phyloP scores from a whole-genome alignment of 2,797 vertebrate species.

The Typhlichthys subterraneus region DNA sequence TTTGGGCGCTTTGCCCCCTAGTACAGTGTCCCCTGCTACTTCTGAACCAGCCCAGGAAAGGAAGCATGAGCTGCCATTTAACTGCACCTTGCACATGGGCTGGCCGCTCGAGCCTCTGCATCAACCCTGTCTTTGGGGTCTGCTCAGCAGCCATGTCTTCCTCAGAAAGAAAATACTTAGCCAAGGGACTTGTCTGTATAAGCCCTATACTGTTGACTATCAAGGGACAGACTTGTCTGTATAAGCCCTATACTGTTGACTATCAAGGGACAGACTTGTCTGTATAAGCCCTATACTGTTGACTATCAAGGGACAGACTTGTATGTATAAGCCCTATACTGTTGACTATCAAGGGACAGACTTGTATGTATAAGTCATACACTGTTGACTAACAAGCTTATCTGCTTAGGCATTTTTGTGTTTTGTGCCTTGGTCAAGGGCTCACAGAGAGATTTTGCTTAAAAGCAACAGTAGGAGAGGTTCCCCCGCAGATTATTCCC shows the following conservation, averaged over 20 bases:
- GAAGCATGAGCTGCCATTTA: constrained; percentile 3
- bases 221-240: neutral
- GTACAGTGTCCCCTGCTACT: neutral
- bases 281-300: neutral
- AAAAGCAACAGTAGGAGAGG: neutral
- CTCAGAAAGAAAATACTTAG: neutral
- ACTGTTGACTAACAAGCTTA: neutral
- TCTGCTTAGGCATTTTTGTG: neutral
- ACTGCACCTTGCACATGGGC: constrained; percentile 1
- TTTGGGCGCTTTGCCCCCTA: neutral
- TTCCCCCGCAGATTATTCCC: neutral
- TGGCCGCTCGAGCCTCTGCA: constrained; percentile 1
- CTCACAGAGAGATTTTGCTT: neutral
- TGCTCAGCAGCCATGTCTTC: neutral
- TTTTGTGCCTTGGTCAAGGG: neutral
- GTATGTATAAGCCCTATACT: too few species aligned
- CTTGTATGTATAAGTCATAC: neutral
- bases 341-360: neutral
- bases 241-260: neutral
- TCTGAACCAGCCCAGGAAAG: constrained; percentile 11
- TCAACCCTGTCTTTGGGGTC: neutral
- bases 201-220: too few species aligned
- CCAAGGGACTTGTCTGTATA: too few species aligned
- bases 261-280: neutral
- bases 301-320: neutral